Conservation (phyloP, 2,888 invertebrate species). For the Pseudoips prasinana region DNA sequence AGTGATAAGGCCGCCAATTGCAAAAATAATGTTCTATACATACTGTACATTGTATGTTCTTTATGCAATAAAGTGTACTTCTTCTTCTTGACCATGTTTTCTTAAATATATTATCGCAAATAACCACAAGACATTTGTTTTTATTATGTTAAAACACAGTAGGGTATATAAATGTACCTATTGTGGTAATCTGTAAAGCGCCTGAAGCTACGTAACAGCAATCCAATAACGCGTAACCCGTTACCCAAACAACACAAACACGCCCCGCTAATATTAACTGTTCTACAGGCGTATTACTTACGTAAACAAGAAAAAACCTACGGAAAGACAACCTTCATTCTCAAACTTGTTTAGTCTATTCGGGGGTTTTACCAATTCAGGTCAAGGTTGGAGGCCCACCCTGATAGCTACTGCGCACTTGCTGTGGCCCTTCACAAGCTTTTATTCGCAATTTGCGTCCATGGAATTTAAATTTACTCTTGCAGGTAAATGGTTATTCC, state of each 20-base stretch:
- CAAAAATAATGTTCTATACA: too few species aligned
- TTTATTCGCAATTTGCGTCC: conserved; percentile 3
- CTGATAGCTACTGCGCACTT: conserved; percentile 49
- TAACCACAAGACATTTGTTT: too few species aligned
- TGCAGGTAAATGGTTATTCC: background rate
- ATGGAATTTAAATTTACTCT: background rate
- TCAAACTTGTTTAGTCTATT: conserved; percentile 35
- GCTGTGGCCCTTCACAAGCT: conserved; percentile 36
- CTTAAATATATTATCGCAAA: too few species aligned
- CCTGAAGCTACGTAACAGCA: too few species aligned
- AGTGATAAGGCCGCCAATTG: too few species aligned
- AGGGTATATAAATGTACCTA: too few species aligned
- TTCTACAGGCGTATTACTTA: conserved; percentile 8
- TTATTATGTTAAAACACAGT: too few species aligned
- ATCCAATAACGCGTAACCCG: too few species aligned
- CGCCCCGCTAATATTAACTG: conserved; percentile 4
- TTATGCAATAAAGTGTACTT: too few species aligned
- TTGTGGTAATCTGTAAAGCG: too few species aligned
- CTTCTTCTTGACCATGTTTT: too few species aligned
- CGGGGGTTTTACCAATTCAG: conserved; percentile 44
- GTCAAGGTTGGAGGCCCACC: conserved; percentile 55
- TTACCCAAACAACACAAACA: conserved; percentile 15
- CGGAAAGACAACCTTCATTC: conserved; percentile 12
- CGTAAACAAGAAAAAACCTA: conserved; percentile 5
- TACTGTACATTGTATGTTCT: too few species aligned